A percentile compares a stretch with the other conserved stretches of the same genome.
phyloP scores from a whole-genome alignment of 2,888 invertebrate genomes.

The Resseliella maxima region DNA sequence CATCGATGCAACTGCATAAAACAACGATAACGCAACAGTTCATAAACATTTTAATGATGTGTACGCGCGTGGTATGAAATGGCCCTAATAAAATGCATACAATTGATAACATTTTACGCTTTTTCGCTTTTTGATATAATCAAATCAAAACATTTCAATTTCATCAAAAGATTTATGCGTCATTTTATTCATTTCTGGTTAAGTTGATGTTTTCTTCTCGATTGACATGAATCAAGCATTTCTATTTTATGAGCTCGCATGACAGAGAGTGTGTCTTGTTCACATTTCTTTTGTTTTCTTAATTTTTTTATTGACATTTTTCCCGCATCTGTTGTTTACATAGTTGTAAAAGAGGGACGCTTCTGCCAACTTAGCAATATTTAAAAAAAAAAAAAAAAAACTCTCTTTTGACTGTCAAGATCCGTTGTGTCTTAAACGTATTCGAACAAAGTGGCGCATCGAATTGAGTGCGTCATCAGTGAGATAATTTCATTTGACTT shows the following conservation, averaged over 20 bases:
- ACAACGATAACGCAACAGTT: background rate
- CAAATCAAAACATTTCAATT: slow-evolving; percentile 29
- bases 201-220: background rate
- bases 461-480: background rate
- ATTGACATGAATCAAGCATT: background rate
- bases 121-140: background rate
- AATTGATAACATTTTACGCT: background rate
- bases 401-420: no score
- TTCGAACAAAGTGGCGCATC: background rate
- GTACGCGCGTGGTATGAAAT: background rate
- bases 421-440: background rate
- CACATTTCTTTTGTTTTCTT: background rate
- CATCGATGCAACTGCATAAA: background rate
- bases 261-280: background rate
- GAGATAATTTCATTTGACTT: slow-evolving; percentile 19
- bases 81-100: slow-evolving; percentile 2
- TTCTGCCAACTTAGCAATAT: no score
- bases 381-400: background rate
- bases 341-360: background rate
- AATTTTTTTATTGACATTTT: slow-evolving; percentile 23
- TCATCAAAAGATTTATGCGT: slow-evolving; percentile 27
- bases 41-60: background rate
- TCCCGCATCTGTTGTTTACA: background rate
- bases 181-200: background rate
- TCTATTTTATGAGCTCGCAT: background rate